These are phyloP conservation scores for Agonopterix subpropinquella DNA, from an alignment of 2,888 invertebrate species.

Conservation along the genomic window DNA sequence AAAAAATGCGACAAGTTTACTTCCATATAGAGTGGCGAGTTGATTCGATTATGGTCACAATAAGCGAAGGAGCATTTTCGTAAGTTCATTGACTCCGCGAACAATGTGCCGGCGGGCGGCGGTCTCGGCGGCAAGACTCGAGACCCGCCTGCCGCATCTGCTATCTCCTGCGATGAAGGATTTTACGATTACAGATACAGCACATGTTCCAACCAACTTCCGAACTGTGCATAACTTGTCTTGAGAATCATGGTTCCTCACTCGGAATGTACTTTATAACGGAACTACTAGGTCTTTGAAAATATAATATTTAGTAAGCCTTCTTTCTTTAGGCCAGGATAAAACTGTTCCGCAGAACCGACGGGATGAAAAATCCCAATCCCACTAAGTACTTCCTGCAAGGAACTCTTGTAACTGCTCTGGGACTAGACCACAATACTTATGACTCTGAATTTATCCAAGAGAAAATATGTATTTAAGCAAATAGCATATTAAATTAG, in stretches of 20 bases:
- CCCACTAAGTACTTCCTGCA: too few species aligned
- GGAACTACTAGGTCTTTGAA: too few species aligned
- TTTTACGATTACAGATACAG: conserved; percentile 39
- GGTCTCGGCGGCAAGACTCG: conserved; percentile 25
- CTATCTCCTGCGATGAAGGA: conserved; percentile 41
- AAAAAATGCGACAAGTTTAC: conserved; percentile 48
- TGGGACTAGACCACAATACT: too few species aligned
- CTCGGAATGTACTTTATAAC: too few species aligned
- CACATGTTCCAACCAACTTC: conserved; percentile 39
- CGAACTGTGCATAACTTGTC: conserved; percentile 1
- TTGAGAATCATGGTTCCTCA: too few species aligned
- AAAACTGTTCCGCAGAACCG: too few species aligned
- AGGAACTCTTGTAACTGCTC: too few species aligned
- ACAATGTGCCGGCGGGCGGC: conserved; percentile 51
- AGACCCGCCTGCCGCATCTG: conserved; percentile 50
- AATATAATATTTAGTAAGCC: too few species aligned
- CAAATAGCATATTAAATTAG: not conserved
- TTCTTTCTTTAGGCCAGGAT: too few species aligned
- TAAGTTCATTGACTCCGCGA: conserved; percentile 69
- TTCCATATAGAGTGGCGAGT: conserved; percentile 61
- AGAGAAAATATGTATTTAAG: too few species aligned
- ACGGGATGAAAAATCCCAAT: too few species aligned
- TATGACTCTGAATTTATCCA: too few species aligned
- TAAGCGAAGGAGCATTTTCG: conserved; percentile 67
- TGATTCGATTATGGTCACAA: conserved; percentile 72